Conservation (phyloP, 2,888 invertebrate species). For the Dorcus hopei region DNA sequence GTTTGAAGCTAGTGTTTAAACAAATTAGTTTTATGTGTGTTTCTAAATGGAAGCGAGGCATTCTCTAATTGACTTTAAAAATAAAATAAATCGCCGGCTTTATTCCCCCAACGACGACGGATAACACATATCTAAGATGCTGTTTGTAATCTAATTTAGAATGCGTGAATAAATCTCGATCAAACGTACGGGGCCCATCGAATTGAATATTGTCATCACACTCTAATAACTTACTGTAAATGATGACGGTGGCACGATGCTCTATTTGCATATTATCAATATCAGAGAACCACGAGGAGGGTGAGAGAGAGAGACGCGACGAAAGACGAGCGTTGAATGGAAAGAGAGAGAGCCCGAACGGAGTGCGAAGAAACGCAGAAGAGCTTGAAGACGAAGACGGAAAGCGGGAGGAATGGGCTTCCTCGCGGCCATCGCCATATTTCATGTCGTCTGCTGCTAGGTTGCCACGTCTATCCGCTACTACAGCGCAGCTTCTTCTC, state of each 20-base stretch:
- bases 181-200: slow-evolving; percentile 25
- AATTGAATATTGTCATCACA: slow-evolving; percentile 32
- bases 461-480: slow-evolving; percentile 40
- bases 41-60: no score
- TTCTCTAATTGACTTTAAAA: background rate
- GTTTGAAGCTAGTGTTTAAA: no score
- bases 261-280: slow-evolving; percentile 33
- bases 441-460: slow-evolving; percentile 44
- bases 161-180: slow-evolving; percentile 21
- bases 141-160: slow-evolving; percentile 20
- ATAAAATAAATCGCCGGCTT: background rate
- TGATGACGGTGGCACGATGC: slow-evolving; percentile 29
- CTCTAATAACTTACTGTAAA: slow-evolving; percentile 31
- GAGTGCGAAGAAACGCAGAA: slow-evolving; percentile 20
- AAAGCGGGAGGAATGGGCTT: slow-evolving; percentile 43
- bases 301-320: slow-evolving; percentile 17
- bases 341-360: slow-evolving; percentile 20
- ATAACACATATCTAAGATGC: slow-evolving; percentile 11
- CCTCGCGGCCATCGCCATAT: slow-evolving; percentile 47
- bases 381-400: slow-evolving; percentile 26
- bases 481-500: slow-evolving; percentile 19
- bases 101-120: background rate
- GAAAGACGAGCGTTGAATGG: slow-evolving; percentile 7
- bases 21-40: no score
- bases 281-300: slow-evolving; percentile 16